Conservation (phyloP, 2,888 invertebrate genomes). For the Tetheella fluctuosa region DNA sequence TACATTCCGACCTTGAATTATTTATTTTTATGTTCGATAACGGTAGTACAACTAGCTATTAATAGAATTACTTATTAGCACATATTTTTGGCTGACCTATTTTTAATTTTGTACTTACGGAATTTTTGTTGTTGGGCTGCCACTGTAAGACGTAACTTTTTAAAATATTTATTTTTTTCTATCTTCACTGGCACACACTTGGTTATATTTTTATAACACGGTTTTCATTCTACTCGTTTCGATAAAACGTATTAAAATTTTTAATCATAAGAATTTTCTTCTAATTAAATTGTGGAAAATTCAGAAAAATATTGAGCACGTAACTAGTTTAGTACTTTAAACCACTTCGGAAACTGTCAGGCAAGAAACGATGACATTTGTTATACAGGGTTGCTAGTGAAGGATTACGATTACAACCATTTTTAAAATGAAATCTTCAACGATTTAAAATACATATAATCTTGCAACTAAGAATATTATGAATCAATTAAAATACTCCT, state of each 20-base stretch:
- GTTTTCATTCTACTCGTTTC: not conserved
- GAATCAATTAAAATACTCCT: too few relatives aligned
- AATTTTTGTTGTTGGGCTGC: not conserved
- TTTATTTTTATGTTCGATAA: slow-evolving; percentile 3
- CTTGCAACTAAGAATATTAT: too few relatives aligned
- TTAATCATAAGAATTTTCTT: not conserved
- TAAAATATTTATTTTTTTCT: not conserved
- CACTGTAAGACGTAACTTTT: not conserved
- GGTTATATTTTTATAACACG: not conserved
- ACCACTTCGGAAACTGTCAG: not conserved
- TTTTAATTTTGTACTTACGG: slow-evolving; percentile 4
- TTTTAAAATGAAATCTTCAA: too few relatives aligned
- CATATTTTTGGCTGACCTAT: not conserved
- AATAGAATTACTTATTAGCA: not conserved
- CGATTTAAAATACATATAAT: too few relatives aligned
- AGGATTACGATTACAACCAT: not conserved
- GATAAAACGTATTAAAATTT: not conserved
- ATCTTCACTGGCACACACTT: not conserved
- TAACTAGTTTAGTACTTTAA: not conserved
- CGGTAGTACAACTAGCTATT: not conserved
- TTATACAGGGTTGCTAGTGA: not conserved
- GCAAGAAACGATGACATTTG: not conserved
- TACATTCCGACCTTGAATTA: slow-evolving; percentile 38
- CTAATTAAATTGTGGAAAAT: not conserved
- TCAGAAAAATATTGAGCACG: slow-evolving; percentile 4